Base-by-base conservation (phyloP, 2,888 invertebrate genomes). In the Blastobasis lacticolella region DNA sequence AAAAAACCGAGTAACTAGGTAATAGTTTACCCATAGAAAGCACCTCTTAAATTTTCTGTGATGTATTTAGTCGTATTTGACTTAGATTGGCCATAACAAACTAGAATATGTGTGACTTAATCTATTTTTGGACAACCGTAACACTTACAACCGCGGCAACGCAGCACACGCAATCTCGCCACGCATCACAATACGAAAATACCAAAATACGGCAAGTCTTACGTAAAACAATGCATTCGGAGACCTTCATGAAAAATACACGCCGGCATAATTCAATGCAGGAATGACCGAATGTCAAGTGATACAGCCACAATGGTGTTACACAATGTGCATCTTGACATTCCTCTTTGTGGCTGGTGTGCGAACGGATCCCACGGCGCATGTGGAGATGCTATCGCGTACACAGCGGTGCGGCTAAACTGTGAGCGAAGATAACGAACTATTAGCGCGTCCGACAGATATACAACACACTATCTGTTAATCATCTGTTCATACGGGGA, bases 251-350 rank as follows among this genome's bases (percentile, higher is more conserved):
- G 60, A 69, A 73, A 68, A 69, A 64, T 60, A 60, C 60, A 65
- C 60, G 61, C 62, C 56, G 67, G 68, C 68, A 67, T 66, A 64
- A 68, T 71, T 74, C 75, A 73, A 77, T 74, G 73, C 71, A 74
- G 76, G 75, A 23, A 71, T 68, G 66, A 65, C 65, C 71, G 73
- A 81, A 80, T 83, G 79, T 80, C 81, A 83, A 73, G 69, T n/a
- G 42, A 46, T 50, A 46, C 46, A n/a, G 10, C 56, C 61, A 70
- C 64, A 71, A 69, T 66, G 56, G 67, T 58, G 59, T 84, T 85
- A 75, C 84, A 65, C 81, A 83, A 86, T 69, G 69, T 75, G 73
- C 78, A 81, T 86, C 86, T 82, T 88, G 87, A 85, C 87, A 88
- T 88, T 88, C 78, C 78, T 70, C 78, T 83, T 81, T 84, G 80